Evolutionary conservation across 2,888 invertebrate species (phyloP), one percentile per base, ranked within the genome.

Genomic region (Pterobdella sp.): DNA sequence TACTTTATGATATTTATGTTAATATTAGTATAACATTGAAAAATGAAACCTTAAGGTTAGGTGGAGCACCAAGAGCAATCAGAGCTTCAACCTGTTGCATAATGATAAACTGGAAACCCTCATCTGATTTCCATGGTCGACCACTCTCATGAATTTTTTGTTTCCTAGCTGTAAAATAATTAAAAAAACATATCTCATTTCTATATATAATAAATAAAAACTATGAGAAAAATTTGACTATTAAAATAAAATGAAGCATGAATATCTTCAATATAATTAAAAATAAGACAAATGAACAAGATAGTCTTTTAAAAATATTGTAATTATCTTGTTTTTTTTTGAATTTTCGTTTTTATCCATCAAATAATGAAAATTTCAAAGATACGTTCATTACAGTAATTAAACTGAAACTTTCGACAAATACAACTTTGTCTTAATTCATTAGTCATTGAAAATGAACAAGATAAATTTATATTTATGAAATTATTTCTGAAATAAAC

Each of bases 61-160:
- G 37, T 66, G 42, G 32, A 26, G 66, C 72, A 32, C 66, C 66
- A 18, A 72, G 65, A 7, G 34, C 22, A 18, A 42, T 72, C n/a
- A 72, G 68, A 34, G 67, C 73, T 7, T 73, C 32, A 18, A 42
- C 68, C 32, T 73, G 73, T 36, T 67, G 35, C 68, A 35, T 66
- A 29, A 73, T 52, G 31, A 73, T 29, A n/a, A 68, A 67, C 68
- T 73, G 73, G 37, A 68, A 73, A 0, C 68, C 73, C 35, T 73
- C 73, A 52, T 73, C 68, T 22, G 35, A 34, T 36, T 68, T 73
- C 73, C 73, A 73, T 26, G 73, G 73, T n/a, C 73, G 63, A 34
- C 70, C 70, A 26, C 14, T n/a, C 4, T 65, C 32, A 65, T n/a
- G 31, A 29, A 2, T 65, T 10, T 65, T 31, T 34, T 29, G 4